Base-by-base conservation (phyloP, 1,140 invertebrate species). In the Olivierus martensii region DNA sequence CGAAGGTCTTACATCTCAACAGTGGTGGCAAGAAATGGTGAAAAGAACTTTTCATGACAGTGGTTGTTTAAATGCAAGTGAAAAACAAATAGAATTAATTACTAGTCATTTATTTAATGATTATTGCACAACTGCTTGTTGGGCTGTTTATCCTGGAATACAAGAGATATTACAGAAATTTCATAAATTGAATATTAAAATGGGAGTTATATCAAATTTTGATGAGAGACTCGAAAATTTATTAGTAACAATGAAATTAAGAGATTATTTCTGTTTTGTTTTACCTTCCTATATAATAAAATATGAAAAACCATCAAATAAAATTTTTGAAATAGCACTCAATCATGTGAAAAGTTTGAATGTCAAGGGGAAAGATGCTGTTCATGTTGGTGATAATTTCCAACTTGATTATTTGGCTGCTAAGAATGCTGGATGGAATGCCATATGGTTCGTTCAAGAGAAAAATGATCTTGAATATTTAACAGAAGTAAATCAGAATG, bases 131-230 rank as follows among this genome's bases (percentile, higher is more conserved):
- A 68, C 70, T 3, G 71, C 73, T 43, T 81, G 78, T 63, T 92
- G 86, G 86, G 69, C 78, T 62, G 67, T 77, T 17, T 74, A 76
- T 58, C 73, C 80, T 37, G 82, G 80, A 5, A 72, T 77, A 12
- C 60, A 73, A 3, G 73, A 79, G 28, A 66, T 86, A 35, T 69
- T 92, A 1, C 65, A 77, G 34, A 61, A 69, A 4, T 56, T 92
- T 19, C 63, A 60, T 39, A 39, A 55, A 46, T 39, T 41, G 6
- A 11, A 51, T 7, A 28, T 72, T 3, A 63, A 61, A 46, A 11
- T 72, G 5, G 88, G 87, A 15, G 77, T 89, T 0, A 80, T 93
- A 58, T 88, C 87, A 12, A 94, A 94, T 70, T 89, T 83, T 72
- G 88, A 93, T 71, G 79, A 84, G 44, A 74, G 87, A 49, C 68